These are phyloP conservation scores for Bellardia pandia DNA, from an alignment of 2,888 invertebrate genomes.

Conservation along the genomic window DNA sequence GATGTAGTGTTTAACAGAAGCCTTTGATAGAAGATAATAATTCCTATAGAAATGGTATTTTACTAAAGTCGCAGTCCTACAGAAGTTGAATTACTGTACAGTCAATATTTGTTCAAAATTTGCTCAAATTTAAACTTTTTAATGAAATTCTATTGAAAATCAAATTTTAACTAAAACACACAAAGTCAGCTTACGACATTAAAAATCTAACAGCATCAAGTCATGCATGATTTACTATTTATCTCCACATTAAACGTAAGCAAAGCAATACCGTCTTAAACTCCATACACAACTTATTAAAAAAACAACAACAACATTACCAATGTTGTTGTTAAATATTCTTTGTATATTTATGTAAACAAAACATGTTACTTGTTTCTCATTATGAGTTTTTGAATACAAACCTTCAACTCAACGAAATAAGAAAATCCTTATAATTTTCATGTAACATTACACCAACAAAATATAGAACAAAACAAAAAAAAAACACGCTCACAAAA, in stretches of 20 bases:
- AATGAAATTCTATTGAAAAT: background rate
- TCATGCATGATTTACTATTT: constrained; percentile 50
- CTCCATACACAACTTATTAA: background rate
- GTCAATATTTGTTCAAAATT: no score
- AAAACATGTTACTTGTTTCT: constrained; percentile 58
- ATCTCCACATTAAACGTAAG: constrained; percentile 17
- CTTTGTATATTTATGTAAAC: constrained; percentile 52
- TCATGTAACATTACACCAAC: constrained; percentile 17
- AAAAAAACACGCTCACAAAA: background rate
- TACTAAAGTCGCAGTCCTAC: no score
- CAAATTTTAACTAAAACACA: background rate
- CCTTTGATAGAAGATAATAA: no score
- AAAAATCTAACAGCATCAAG: background rate
- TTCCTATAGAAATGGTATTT: no score
- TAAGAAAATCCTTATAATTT: constrained; percentile 49
- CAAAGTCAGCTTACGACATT: constrained; percentile 11
- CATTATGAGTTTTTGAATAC: constrained; percentile 50
- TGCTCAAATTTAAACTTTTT: no score
- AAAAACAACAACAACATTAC: background rate
- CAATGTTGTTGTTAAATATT: constrained; percentile 4
- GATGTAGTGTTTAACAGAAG: no score
- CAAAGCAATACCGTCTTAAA: background rate
- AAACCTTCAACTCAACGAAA: constrained; percentile 15
- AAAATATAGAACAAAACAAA: background rate
- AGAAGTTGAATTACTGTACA: no score